phyloP scores from a whole-genome alignment of 2,797 vertebrate species.

The Cryptoprocta ferox region DNA sequence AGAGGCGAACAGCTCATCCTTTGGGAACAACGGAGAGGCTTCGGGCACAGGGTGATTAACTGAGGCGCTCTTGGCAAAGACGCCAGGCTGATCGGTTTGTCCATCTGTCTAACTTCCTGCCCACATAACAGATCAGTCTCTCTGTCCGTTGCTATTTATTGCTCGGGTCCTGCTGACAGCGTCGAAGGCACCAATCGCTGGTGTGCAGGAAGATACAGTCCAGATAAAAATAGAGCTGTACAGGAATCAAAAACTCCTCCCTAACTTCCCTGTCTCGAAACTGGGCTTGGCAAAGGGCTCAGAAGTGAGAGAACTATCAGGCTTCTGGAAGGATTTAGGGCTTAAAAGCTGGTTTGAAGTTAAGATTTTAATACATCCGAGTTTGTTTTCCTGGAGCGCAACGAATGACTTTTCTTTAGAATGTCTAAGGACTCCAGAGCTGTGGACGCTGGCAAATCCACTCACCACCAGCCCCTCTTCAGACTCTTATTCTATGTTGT shows the following conservation, averaged over 20 bases:
- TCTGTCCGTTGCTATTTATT: conserved; percentile 57
- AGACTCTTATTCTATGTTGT: not conserved
- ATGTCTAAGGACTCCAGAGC: not conserved
- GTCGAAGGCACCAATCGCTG: not conserved
- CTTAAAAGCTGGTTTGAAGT: not conserved
- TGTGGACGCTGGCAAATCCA: not conserved
- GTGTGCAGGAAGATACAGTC: conserved; percentile 32
- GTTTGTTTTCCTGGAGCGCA: not conserved
- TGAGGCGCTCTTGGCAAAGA: not conserved
- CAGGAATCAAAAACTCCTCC: not conserved
- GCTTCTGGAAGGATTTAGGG: not conserved
- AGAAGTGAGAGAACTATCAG: not conserved
- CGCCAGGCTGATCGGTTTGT: not conserved
- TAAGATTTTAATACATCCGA: not conserved
- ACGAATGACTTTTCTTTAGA: not conserved
- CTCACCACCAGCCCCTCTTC: not conserved
- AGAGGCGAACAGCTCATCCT: not conserved
- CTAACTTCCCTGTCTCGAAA: conserved; percentile 27
- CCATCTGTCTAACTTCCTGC: conserved; percentile 45
- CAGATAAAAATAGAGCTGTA: conserved; percentile 72
- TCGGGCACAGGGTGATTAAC: not conserved
- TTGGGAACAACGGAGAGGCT: not conserved
- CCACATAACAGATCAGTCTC: not conserved
- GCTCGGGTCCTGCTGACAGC: conserved; percentile 44
- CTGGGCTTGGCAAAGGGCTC: not conserved